phyloP scores from a whole-genome alignment of 2,797 vertebrate species.

The Acipenser ruthenus region DNA sequence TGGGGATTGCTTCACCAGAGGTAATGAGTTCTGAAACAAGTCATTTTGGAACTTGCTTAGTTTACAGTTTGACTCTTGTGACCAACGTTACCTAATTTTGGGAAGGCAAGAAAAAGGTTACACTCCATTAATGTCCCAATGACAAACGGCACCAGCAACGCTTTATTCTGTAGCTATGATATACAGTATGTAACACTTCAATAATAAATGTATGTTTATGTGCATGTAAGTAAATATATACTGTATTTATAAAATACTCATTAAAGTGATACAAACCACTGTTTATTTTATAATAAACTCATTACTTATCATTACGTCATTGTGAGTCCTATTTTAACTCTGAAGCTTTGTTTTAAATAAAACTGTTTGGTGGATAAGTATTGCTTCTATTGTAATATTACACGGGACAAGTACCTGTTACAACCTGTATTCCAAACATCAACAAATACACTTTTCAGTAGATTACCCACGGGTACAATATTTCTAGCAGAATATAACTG shows the following conservation, averaged over 20 bases:
- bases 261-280: not conserved
- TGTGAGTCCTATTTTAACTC: not conserved
- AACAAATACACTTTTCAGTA: no score
- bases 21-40: constrained; percentile 68
- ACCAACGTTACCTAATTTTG: constrained; percentile 39
- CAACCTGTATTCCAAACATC: no score
- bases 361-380: no score
- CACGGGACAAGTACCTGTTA: no score
- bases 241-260: not conserved
- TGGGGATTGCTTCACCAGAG: constrained; percentile 48
- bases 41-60: constrained; percentile 58
- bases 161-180: no score
- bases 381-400: no score
- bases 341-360: no score
- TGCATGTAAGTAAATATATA: not conserved
- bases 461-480: no score
- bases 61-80: constrained; percentile 59
- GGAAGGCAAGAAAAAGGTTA: constrained; percentile 24
- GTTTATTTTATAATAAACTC: not conserved
- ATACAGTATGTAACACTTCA: no score
- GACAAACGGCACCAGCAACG: not conserved
- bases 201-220: no score
- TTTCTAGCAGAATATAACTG: no score
- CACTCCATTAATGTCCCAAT: constrained; percentile 41
- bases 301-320: no score